Conservation (phyloP, 2,113 vertebrate genomes). For the Mellivora capensis region DNA sequence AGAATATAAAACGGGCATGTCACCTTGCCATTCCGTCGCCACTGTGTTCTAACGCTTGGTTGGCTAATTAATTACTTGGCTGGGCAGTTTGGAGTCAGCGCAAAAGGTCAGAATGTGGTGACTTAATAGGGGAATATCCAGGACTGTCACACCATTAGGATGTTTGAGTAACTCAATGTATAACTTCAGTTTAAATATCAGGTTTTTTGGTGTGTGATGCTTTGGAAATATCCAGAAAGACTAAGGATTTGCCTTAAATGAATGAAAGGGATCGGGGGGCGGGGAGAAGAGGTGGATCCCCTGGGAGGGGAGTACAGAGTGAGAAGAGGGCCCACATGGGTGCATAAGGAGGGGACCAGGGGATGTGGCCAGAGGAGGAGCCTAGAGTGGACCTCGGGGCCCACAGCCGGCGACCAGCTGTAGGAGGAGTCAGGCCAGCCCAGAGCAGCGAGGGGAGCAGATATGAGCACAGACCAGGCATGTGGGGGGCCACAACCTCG, state of each 20-base stretch:
- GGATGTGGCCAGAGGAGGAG: neutral
- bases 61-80: rapidly evolving
- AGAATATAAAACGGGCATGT: too few species aligned
- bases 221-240: neutral
- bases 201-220: neutral
- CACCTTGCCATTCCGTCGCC: neutral
- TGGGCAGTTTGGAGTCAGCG: neutral
- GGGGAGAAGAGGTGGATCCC: neutral
- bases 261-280: neutral
- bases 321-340: rapidly evolving
- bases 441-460: rapidly evolving
- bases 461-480: neutral
- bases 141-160: neutral
- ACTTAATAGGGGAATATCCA: neutral
- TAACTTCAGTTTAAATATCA: neutral
- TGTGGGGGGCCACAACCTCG: neutral
- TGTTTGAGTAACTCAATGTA: neutral
- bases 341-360: neutral
- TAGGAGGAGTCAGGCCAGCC: neutral
- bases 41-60: neutral
- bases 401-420: neutral
- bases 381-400: neutral
- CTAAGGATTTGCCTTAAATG: neutral
- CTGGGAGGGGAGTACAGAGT: neutral
- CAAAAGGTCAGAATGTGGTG: neutral